Percentiles rank a stretch among this genome's conserved stretches.
Evolutionary conservation across 2,888 invertebrate species (phyloP).

Genomic region (Tetrapedia diversipes): DNA sequence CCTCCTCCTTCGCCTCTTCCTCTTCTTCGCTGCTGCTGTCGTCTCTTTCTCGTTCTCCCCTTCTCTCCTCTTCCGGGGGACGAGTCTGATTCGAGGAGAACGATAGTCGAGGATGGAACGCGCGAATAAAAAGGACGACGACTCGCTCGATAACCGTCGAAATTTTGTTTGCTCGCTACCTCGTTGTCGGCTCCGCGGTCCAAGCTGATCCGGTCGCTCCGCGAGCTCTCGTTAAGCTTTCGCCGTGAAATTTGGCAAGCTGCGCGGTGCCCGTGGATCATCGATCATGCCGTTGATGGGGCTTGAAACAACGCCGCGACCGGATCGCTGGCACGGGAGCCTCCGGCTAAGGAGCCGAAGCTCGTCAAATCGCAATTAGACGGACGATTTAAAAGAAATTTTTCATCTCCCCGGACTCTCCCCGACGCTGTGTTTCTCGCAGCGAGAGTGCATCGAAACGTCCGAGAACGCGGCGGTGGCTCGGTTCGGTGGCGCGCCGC

Average conservation of each 20-base stretch:
- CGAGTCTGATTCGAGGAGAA: constrained; percentile 2
- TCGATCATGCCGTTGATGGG: constrained; percentile 63
- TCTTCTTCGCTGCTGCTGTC: not conserved
- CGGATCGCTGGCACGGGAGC: constrained; percentile 51
- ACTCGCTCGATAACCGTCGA: constrained; percentile 8
- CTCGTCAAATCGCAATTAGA: constrained; percentile 71
- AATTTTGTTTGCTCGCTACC: constrained; percentile 12
- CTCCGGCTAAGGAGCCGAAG: constrained; percentile 45
- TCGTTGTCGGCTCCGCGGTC: not conserved
- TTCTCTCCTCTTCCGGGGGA: constrained; percentile 7
- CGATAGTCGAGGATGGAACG: not conserved
- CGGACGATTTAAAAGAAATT: constrained; percentile 71
- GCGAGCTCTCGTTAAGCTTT: constrained; percentile 40
- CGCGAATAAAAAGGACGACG: not conserved
- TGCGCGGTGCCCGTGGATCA: constrained; percentile 46
- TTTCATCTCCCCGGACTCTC: constrained; percentile 47
- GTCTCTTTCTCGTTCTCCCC: not conserved
- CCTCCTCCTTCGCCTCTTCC: not conserved
- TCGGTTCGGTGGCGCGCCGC: constrained; percentile 27
- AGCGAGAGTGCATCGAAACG: not conserved
- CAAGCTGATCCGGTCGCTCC: not conserved
- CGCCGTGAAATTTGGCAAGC: constrained; percentile 54
- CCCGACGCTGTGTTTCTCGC: not conserved
- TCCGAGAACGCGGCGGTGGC: not conserved
- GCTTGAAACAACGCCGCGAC: constrained; percentile 49